Conservation (phyloP, 2,113 vertebrate genomes). For the Corynorhinus townsendii region DNA sequence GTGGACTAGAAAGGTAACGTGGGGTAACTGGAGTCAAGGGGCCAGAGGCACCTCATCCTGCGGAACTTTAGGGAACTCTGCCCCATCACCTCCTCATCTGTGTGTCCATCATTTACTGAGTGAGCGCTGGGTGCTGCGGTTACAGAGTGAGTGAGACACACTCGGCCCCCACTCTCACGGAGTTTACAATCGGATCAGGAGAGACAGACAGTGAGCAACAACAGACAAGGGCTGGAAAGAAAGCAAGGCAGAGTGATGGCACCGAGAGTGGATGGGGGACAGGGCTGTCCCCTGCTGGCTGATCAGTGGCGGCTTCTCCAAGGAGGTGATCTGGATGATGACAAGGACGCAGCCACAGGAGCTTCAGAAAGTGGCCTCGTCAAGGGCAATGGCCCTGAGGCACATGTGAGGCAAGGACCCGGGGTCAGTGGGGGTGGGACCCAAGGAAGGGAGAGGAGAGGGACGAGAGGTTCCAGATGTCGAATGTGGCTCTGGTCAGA, state of each 20-base stretch:
- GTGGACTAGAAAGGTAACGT: fast-evolving
- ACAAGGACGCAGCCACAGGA: neutral
- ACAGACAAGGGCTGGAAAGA: neutral
- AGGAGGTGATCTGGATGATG: neutral
- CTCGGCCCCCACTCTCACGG: neutral
- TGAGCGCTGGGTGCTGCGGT: fast-evolving
- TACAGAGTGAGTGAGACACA: neutral
- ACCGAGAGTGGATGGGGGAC: neutral
- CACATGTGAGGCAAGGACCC: neutral
- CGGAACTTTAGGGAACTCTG: neutral
- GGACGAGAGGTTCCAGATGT: neutral
- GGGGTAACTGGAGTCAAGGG: neutral
- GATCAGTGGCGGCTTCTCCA: neutral
- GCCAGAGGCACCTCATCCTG: neutral
- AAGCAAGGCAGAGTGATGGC: neutral
- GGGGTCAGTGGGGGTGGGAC: neutral
- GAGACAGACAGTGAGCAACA: neutral
- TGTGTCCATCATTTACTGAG: fast-evolving
- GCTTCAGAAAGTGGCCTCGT: neutral
- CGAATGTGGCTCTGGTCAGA: too few relatives aligned
- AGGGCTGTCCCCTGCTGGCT: neutral
- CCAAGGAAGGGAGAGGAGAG: neutral
- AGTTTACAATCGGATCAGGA: fast-evolving
- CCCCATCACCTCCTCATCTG: fast-evolving
- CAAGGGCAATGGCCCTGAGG: neutral